Conservation (phyloP, 1,140 invertebrate species). For the Macrosteles quadrilineatus region DNA sequence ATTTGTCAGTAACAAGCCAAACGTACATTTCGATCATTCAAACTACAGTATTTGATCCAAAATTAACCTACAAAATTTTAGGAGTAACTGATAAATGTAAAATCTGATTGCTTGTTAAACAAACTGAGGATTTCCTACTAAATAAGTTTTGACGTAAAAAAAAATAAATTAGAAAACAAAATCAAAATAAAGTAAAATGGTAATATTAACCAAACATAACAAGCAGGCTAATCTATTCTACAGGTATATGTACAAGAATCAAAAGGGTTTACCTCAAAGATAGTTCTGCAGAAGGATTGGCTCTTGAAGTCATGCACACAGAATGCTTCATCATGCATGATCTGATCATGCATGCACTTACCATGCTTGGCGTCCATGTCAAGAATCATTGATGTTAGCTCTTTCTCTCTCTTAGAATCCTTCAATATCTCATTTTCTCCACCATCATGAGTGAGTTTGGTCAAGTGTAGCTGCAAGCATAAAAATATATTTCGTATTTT, state of each 20-base stretch:
- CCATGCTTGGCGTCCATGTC: conserved; percentile 80
- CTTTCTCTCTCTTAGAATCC: conserved; percentile 62
- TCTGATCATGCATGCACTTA: conserved; percentile 53
- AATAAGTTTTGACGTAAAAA: neutral
- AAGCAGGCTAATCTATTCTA: neutral
- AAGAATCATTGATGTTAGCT: conserved; percentile 68
- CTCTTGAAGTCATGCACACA: conserved; percentile 4
- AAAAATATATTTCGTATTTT: too few relatives aligned
- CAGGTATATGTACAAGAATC: neutral
- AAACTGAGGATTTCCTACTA: too few relatives aligned
- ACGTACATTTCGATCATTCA: too few relatives aligned
- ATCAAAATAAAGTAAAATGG: neutral
- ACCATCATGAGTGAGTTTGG: conserved; percentile 40
- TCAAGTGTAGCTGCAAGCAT: conserved; percentile 41
- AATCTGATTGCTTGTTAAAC: neutral
- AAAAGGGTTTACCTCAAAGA: conserved; percentile 41
- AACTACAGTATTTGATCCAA: too few relatives aligned
- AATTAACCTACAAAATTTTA: too few relatives aligned
- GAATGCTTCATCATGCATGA: conserved; percentile 8
- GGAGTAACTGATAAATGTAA: neutral
- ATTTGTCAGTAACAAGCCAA: too few relatives aligned
- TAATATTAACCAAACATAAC: neutral
- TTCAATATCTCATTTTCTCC: conserved; percentile 40
- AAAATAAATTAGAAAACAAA: neutral
- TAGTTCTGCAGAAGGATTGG: conserved; percentile 37